A percentile compares a stretch with the other conserved stretches of the same genome.
phyloP scores from a whole-genome alignment of 1,140 invertebrate species.

The Zaprionus capensis region DNA sequence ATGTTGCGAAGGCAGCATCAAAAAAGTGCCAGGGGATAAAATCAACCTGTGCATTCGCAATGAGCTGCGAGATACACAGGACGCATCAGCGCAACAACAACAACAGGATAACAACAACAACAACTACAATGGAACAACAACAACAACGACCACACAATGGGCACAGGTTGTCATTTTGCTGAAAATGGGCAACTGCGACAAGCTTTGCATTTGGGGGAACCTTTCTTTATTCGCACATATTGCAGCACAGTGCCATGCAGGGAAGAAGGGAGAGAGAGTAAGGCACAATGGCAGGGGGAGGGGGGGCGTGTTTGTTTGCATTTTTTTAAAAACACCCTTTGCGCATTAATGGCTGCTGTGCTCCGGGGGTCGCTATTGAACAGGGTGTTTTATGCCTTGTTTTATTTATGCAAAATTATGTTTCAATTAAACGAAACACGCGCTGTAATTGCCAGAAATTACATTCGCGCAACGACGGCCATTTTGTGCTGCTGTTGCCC shows the following conservation, averaged over 20 bases:
- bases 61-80: constrained; percentile 69
- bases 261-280: neutral
- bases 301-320: constrained; percentile 53
- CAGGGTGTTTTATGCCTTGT: constrained; percentile 82
- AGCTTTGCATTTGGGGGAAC: constrained; percentile 48
- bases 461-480: constrained; percentile 39
- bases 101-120: constrained; percentile 9
- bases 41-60: constrained; percentile 83
- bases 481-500: constrained; percentile 52
- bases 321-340: constrained; percentile 68
- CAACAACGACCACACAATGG: constrained; percentile 34
- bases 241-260: constrained; percentile 17
- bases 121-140: constrained; percentile 23
- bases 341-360: constrained; percentile 52
- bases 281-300: neutral
- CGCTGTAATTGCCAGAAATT: constrained; percentile 74
- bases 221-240: constrained; percentile 67
- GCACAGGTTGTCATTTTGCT: constrained; percentile 53
- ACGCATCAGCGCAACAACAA: constrained; percentile 43
- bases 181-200: constrained; percentile 43
- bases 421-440: constrained; percentile 82
- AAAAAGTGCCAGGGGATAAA: constrained; percentile 79
- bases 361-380: constrained; percentile 39
- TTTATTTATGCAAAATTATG: constrained; percentile 84
- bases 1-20: constrained; percentile 54